Evolutionary conservation across 2,797 vertebrate species (phyloP), one percentile per base, ranked within the genome.

Genomic region (Karalla daura): DNA sequence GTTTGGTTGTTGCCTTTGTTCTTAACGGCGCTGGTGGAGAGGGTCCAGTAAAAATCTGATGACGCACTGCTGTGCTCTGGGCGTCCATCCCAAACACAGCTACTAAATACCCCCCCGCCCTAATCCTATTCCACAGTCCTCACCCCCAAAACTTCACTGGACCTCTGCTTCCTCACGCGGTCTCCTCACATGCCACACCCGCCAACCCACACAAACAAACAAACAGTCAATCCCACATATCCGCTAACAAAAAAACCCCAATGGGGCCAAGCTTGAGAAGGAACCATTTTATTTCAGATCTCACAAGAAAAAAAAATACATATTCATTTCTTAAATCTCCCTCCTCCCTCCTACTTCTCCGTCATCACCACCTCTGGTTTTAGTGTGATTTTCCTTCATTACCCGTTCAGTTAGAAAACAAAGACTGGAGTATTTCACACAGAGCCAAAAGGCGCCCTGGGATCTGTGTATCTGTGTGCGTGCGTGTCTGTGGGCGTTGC

Each of bases 1-100:
- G 74, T 83, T 87, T 72, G 66, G 64, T 75, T 78, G 79, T 74
- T 81, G 75, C 55, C 84, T 86, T 87, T 84, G 79, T 89, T 86
- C 81, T 76, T 73, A 74, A 68, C 32, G 35, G 73, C 25, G n/a
- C 76, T 66, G 45, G 78, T 72, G 77, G 75, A 81, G 71, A 84
- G 67, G 66, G 75, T 83, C 90, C 86, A 84, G 83, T 86, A 80
- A 84, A 80, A 71, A 2, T 15, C 40, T 56, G 78, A 83, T 88
- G 87, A 89, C 75, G 75, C 76, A 86, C 63, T 52, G 53, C 68
- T 85, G 58, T 33, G 65, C 69, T 81, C 55, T 40, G 72, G 68
- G 66, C 71, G n/a, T 66, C 61, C 46, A 55, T 78, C 58, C 68
- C 70, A 53, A 81, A 69, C 50, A 33, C 44, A 36, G 46, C 78